A percentile compares a stretch with the other conserved stretches of the same genome.
phyloP scores from a whole-genome alignment of 2,113 vertebrate species.

The Camelus bactrianus region DNA sequence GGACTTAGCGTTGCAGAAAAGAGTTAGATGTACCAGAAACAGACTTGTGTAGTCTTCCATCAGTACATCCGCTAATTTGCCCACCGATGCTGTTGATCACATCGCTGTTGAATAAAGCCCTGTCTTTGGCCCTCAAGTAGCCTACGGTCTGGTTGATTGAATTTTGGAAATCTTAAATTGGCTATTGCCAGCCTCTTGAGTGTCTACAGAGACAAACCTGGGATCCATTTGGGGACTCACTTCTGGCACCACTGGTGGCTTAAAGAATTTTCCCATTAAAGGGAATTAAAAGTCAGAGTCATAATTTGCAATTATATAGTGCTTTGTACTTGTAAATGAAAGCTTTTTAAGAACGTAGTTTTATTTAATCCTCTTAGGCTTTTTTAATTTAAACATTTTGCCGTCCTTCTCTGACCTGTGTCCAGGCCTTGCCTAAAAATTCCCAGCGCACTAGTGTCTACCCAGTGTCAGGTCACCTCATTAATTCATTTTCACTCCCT shows the following conservation, averaged over 20 bases:
- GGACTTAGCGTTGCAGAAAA: not conserved
- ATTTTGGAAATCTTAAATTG: not conserved
- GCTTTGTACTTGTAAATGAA: conserved; percentile 55
- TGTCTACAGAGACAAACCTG: conserved; percentile 20
- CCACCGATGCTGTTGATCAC: not conserved
- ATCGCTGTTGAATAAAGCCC: not conserved
- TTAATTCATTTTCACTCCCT: conserved; percentile 55
- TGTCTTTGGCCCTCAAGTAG: not conserved
- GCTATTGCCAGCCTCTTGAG: not conserved
- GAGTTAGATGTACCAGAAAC: not conserved
- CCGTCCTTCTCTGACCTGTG: not conserved
- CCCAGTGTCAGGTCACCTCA: not conserved
- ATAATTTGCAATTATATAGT: conserved; percentile 47
- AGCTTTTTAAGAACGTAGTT: conserved; percentile 57
- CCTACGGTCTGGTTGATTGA: not conserved
- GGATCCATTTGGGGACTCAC: not conserved
- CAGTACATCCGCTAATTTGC: not conserved
- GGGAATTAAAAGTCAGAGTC: conserved; percentile 51
- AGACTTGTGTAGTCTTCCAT: not conserved
- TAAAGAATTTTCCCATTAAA: conserved; percentile 64
- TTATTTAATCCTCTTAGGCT: conserved; percentile 38
- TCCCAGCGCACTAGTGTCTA: not conserved
- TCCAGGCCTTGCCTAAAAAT: conserved; percentile 25
- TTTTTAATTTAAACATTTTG: conserved; percentile 54
- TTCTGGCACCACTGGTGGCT: not conserved